Conservation (phyloP, 1,140 invertebrate species). For the Camponotus floridanus region DNA sequence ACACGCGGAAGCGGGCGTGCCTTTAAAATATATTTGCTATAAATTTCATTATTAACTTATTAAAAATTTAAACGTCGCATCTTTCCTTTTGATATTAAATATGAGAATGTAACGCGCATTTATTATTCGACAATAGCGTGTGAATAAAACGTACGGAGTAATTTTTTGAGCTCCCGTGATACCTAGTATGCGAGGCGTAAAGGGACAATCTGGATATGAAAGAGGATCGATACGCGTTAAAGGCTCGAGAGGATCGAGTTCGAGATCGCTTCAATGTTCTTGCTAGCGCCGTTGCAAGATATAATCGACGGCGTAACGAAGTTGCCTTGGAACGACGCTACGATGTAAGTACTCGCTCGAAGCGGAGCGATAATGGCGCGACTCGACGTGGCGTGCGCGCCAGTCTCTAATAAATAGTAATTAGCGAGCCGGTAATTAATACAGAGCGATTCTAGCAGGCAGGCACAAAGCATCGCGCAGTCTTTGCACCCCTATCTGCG, state of each 20-base stretch:
- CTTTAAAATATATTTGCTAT: slow-evolving; percentile 37
- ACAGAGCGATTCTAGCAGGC: slow-evolving; percentile 49
- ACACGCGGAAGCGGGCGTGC: not conserved
- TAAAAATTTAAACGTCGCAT: not conserved
- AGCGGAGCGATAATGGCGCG: slow-evolving; percentile 47
- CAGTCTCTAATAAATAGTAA: slow-evolving; percentile 76
- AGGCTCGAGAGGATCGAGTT: slow-evolving; percentile 15
- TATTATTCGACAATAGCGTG: not conserved
- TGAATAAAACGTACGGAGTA: not conserved
- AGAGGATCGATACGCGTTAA: slow-evolving; percentile 19
- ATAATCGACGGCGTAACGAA: slow-evolving; percentile 57
- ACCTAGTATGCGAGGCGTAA: not conserved
- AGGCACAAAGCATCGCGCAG: slow-evolving; percentile 12
- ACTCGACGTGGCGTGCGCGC: slow-evolving; percentile 43
- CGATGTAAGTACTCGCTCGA: slow-evolving; percentile 29
- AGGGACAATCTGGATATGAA: slow-evolving; percentile 21
- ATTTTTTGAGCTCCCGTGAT: not conserved
- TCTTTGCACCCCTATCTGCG: slow-evolving; percentile 12
- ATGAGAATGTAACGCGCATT: not conserved
- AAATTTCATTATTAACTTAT: slow-evolving; percentile 39
- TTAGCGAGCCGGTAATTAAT: slow-evolving; percentile 77
- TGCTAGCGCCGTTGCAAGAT: slow-evolving; percentile 12
- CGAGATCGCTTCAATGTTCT: slow-evolving; percentile 36
- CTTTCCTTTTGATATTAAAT: not conserved
- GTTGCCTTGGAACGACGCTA: slow-evolving; percentile 25